phyloP scores from a whole-genome alignment of 2,113 vertebrate species.

The Rhodinocichla rosea region DNA sequence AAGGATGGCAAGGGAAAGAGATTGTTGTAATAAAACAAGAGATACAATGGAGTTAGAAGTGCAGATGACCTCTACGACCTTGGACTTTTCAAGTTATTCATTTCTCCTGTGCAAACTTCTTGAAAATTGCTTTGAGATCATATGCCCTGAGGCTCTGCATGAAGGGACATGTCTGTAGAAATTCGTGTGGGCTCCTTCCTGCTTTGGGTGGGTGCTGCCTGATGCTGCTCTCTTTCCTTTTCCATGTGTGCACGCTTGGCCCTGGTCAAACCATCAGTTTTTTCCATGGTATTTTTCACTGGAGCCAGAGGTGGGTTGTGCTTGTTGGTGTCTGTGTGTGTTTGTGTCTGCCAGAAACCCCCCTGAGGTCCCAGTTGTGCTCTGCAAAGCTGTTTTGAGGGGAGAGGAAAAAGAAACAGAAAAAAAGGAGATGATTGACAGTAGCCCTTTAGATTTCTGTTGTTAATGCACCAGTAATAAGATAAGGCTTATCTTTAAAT shows the following conservation, averaged over 20 bases:
- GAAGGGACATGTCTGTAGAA: neutral
- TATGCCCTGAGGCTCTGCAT: accelerated
- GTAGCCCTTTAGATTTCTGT: conserved; percentile 69
- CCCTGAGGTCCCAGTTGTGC: neutral
- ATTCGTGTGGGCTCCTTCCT: accelerated
- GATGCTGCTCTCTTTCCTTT: neutral
- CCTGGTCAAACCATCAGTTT: neutral
- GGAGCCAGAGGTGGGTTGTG: neutral
- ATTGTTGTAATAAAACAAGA: neutral
- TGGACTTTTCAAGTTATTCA: neutral
- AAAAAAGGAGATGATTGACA: conserved; percentile 55
- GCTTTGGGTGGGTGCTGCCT: neutral
- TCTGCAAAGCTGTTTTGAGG: conserved; percentile 19
- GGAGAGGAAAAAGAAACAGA: neutral
- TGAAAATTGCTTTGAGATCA: neutral
- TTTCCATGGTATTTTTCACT: neutral
- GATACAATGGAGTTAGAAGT: neutral
- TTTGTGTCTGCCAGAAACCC: neutral
- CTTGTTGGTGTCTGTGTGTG: neutral
- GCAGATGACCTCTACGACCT: neutral
- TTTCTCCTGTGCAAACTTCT: neutral
- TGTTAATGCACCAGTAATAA: conserved; percentile 76
- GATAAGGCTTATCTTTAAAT: conserved; percentile 83
- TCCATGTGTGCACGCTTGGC: neutral
- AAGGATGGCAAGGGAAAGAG: neutral